Base-by-base conservation (phyloP, 2,888 invertebrate genomes). In the Plemyria rubiginata region DNA sequence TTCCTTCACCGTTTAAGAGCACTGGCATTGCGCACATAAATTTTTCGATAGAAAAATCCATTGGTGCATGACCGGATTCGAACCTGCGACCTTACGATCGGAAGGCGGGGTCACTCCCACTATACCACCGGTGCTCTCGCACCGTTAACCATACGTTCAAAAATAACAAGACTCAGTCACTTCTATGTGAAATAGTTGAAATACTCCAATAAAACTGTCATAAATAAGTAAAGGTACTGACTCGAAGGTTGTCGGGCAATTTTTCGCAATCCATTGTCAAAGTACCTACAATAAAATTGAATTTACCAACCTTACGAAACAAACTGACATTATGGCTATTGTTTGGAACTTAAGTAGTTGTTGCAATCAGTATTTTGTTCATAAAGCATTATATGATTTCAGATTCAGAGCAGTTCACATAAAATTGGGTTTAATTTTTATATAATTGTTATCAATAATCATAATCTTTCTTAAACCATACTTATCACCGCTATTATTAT, bases 181-280 rank as follows among this genome's bases (percentile, higher is more conserved):
- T 11, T 38, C 11, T 38, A 38, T 38, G 36, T 9, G 45, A 12
- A 46, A 46, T 9, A 46, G 9, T 11, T 50, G 12, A 50, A 40
- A 41, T 29, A 43, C 45, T 40, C 40, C 15, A 56, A 62, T 54
- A 55, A 52, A 51, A 52, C 32, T 65, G 36, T 54, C 60, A 13
- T 54, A 54, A 57, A 45, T n/a, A 41, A 60, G 43, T 46, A 60
- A 67, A 62, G 52, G 65, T 67, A 62, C 36, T 54, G 63, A 63
- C 54, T 59, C 53, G 67, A 67, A 69, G 71, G 71, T 62, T 69
- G 63, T 62, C 62, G 56, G 65, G 67, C 70, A 50, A 72, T 54
- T 58, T 60, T 60, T 58, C 65, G 75, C 77, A 80, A 78, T 63
- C 78, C 66, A 80, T 79, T 79, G 79, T 79, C 79, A 78, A 73